Base-by-base conservation (phyloP, 2,888 invertebrate species). In the Aphidoletes aphidimyza region DNA sequence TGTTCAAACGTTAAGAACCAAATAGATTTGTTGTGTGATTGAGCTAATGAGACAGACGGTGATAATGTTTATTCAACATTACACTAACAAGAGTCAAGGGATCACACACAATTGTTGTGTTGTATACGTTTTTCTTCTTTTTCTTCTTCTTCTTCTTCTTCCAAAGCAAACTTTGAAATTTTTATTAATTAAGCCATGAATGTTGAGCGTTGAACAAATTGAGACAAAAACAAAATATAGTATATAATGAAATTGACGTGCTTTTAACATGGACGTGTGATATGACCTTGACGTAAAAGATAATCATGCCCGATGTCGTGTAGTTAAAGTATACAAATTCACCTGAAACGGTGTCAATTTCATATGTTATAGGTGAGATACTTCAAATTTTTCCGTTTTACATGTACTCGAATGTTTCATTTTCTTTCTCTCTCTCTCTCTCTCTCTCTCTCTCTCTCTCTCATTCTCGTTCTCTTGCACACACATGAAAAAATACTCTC, bases 261-360 rank as follows among this genome's bases (percentile, higher is more conserved):
- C 69, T 69, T 69, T 69, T 69, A 69, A 69, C 69, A 69, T 34
- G 69, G 69, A 69, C 69, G 69, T 69, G 69, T 69, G 69, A 69
- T 69, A 69, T 34, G 69, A 69, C 69, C 69, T 69, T 69, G 69
- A 69, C 69, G 69, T n/a, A 34, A 69, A 69, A 69, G 69, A 69
- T 69, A 69, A 69, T 69, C 69, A 69, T n/a, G n/a, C n/a, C n/a
- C n/a, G 69, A 30, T 69, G 69, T 69, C 69, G 14, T 69, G 69
- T 69, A 69, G 14, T 69, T 69, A 69, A 30, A 30, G 30, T 69
- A 54, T n/a, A n/a, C n/a, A 34, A 69, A 69, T 69, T 69, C 69
- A 17, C 34, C n/a, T 69, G 69, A 69, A 69, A 69, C 30, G 69
- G 69, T 69, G 69, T 69, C 69, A 69, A 69, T 34, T 69, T 69